Evolutionary conservation across 2,888 invertebrate genomes (phyloP), one percentile per base, ranked within the genome.

Genomic region (Vanessa cardui): DNA sequence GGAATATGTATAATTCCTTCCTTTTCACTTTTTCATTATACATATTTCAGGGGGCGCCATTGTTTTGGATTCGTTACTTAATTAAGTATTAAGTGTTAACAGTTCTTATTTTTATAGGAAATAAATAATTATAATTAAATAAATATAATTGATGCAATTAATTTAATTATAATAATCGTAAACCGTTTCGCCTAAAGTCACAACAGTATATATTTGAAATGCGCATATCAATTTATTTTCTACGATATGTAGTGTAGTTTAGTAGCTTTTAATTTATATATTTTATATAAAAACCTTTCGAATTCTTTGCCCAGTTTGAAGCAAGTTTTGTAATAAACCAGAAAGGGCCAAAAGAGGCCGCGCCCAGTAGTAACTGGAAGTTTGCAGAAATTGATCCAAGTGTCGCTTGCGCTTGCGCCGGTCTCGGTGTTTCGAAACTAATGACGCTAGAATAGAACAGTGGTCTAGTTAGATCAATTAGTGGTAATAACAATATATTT

Each of bases 221-320:
- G 31, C 12, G 6, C 15, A n/a, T 52, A 54, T n/a, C 26, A 54
- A 54, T 26, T 16, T 16, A 21, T 1, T n/a, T 31, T 39, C 39
- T 39, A 39, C 12, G 4, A 12, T 12, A 39, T 12, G 4, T 12
- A 39, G 39, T 12, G 4, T 12, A 39, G 39, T 39, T 9, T 39
- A 39, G 9, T 49, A 49, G 20, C n/a, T 31, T 16, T 16, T 4
- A 31, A 21, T 54, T 16, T 15, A n/a, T 26, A 6, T 26, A 52
- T 63, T 62, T 33, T 67, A 52, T n/a, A 20, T 50, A 63, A 49
- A 58, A 52, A 62, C 58, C 64, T 52, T 58, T 67, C 63, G 60
- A 69, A 69, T 69, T 66, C 62, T 69, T 69, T 69, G 39, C 59
- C 52, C 39, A 68, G 44, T 64, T 68, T 45, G 47, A 50, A 70